phyloP scores from a whole-genome alignment of 2,113 vertebrate species.

The Pontoporia blainvillei region DNA sequence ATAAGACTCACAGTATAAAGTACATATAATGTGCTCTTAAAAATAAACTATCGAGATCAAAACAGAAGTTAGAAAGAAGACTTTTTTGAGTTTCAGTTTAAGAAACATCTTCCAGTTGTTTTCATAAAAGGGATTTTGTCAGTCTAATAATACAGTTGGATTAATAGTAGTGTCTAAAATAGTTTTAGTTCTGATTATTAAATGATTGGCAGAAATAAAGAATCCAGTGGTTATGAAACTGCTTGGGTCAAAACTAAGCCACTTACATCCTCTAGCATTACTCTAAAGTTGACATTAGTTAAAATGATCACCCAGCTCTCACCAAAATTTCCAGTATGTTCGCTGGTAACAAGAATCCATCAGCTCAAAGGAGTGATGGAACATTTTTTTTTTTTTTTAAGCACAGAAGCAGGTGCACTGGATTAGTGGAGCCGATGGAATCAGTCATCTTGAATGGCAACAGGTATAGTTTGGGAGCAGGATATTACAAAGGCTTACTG shows the following conservation, averaged over 20 bases:
- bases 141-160: slow-evolving; percentile 4
- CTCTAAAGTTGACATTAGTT: background rate
- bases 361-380: background rate
- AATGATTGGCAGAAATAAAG: slow-evolving; percentile 28
- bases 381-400: background rate
- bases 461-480: background rate
- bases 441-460: background rate
- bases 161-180: slow-evolving; percentile 26
- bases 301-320: background rate
- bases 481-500: background rate
- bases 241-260: background rate
- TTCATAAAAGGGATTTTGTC: slow-evolving; percentile 21
- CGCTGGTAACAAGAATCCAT: background rate
- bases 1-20: slow-evolving; percentile 13
- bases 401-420: background rate
- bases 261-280: background rate
- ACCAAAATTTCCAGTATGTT: background rate
- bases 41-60: slow-evolving; percentile 48
- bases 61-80: slow-evolving; percentile 36
- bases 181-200: slow-evolving; percentile 9
- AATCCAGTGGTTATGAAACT: slow-evolving; percentile 16
- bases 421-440: background rate
- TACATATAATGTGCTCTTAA: slow-evolving; percentile 15
- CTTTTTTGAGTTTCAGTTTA: slow-evolving; percentile 23
- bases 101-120: slow-evolving; percentile 32